Evolutionary conservation across 2,888 invertebrate genomes (phyloP).

Genomic region (Ormyrus thymus): DNA sequence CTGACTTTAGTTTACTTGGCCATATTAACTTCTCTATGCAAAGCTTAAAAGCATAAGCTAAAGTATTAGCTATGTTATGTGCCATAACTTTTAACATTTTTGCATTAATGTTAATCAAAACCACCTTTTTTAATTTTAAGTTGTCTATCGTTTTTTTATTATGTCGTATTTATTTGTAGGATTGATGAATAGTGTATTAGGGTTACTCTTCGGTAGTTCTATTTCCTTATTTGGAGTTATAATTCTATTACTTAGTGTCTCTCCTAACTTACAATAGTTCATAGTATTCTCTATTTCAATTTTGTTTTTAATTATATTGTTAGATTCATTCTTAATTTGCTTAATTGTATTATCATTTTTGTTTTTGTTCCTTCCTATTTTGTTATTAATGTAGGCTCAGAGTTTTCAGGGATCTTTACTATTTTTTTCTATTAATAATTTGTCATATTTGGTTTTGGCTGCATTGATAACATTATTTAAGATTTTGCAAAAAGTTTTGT

Average conservation of each 20-base stretch:
- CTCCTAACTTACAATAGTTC: neutral
- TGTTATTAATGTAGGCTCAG: constrained; percentile 1
- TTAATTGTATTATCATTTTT: neutral
- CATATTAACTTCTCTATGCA: too few relatives aligned
- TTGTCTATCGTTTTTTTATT: constrained; percentile 6
- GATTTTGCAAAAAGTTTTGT: neutral
- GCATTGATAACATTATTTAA: too few relatives aligned
- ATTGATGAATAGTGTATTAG: neutral
- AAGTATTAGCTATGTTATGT: neutral
- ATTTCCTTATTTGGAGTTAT: too few relatives aligned
- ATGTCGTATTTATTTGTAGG: neutral
- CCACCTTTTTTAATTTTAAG: neutral
- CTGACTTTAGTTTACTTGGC: neutral
- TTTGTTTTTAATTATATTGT: constrained; percentile 13
- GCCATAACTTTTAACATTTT: neutral
- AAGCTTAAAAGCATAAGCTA: neutral
- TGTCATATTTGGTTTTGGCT: too few relatives aligned
- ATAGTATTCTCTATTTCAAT: constrained; percentile 1
- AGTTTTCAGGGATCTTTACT: constrained; percentile 11
- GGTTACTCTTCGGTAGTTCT: too few relatives aligned
- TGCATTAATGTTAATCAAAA: neutral
- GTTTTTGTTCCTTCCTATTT: constrained; percentile 6
- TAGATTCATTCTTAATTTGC: constrained; percentile 5
- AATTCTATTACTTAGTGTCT: too few relatives aligned
- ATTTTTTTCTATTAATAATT: neutral